Evolutionary conservation across 2,113 vertebrate genomes (phyloP).

Genomic region (Nesoenas mayeri): DNA sequence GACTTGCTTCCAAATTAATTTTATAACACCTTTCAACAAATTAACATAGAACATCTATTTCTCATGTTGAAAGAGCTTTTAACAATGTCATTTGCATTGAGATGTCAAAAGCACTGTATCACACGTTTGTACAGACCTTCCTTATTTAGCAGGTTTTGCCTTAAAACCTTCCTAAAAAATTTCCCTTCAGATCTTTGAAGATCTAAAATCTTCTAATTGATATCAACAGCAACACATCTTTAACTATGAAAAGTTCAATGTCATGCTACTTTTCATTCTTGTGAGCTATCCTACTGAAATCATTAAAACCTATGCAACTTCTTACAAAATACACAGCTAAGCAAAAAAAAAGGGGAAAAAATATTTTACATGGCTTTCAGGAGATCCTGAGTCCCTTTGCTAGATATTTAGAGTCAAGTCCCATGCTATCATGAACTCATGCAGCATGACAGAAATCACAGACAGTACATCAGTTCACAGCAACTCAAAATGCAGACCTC

Average conservation of each 20-base stretch:
- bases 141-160: fast-evolving
- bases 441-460: not conserved
- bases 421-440: not conserved
- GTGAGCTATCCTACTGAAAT: not conserved
- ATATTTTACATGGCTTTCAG: not conserved
- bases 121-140: fast-evolving
- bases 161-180: not conserved
- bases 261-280: not conserved
- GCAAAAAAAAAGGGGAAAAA: not conserved
- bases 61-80: not conserved
- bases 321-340: not conserved
- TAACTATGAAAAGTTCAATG: not conserved
- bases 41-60: not conserved
- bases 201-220: not conserved
- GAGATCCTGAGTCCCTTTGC: not conserved
- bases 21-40: not conserved
- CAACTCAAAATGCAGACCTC: not conserved
- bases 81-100: not conserved
- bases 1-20: not conserved
- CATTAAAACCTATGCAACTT: not conserved
- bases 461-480: not conserved
- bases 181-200: not conserved
- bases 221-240: not conserved
- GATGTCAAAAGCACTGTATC: not conserved
- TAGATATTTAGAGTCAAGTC: not conserved